Percentiles rank a stretch among this genome's conserved stretches.
Conservation (phyloP, 2,888 invertebrate species). For the Latrodectus hesperus region DNA sequence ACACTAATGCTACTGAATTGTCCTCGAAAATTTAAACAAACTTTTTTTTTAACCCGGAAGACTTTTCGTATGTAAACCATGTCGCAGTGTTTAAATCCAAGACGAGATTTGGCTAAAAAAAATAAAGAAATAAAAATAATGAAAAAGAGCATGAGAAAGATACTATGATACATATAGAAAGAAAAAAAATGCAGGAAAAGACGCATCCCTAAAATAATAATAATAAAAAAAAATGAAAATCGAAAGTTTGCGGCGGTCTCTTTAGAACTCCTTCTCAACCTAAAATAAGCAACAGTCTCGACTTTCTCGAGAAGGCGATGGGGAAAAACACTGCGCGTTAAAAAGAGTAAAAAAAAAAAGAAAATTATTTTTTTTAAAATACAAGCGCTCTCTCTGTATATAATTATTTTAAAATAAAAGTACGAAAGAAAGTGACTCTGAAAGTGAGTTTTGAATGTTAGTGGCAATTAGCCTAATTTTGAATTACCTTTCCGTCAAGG, state of each 20-base stretch:
- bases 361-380: conserved; percentile 5
- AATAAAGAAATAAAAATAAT: conserved; percentile 13
- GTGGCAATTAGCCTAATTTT: conserved; percentile 25
- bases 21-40: not conserved
- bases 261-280: conserved; percentile 35
- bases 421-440: not conserved
- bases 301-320: conserved; percentile 25
- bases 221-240: conserved; percentile 21
- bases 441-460: conserved; percentile 12
- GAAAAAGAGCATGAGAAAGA: conserved; percentile 5
- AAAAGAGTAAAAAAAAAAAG: conserved; percentile 9
- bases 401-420: conserved; percentile 27
- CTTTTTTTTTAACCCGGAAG: conserved; percentile 37
- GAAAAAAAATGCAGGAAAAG: not conserved
- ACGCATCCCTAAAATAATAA: not conserved
- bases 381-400: not conserved
- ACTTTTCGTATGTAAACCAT: conserved; percentile 39
- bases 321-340: conserved; percentile 1
- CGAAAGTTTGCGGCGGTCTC: conserved; percentile 30
- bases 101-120: conserved; percentile 12
- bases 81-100: conserved; percentile 20
- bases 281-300: conserved; percentile 51
- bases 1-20: conserved; percentile 2
- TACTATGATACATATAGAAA: not conserved
- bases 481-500: not conserved